Percentiles rank a stretch among this genome's conserved stretches.
Evolutionary conservation across 2,888 invertebrate genomes (phyloP).

Genomic region (Hanleya hanleyi): DNA sequence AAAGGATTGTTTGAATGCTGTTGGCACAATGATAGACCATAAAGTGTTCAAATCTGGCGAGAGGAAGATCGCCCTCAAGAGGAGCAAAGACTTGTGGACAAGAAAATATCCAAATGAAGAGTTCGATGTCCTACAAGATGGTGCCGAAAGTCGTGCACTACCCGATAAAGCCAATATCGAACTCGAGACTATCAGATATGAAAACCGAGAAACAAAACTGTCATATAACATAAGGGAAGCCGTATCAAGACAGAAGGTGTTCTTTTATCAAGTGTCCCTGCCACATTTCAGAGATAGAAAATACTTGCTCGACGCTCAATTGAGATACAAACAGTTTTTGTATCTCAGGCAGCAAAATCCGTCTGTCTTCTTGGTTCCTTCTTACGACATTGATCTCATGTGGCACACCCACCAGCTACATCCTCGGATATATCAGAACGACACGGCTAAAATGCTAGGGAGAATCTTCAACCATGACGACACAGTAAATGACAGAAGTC

Average conservation of each 20-base stretch:
- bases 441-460: constrained; percentile 45
- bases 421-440: constrained; percentile 43
- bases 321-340: constrained; percentile 67
- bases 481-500: constrained; percentile 67
- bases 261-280: constrained; percentile 73
- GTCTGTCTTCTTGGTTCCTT: constrained; percentile 72
- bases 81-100: constrained; percentile 34
- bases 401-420: constrained; percentile 74
- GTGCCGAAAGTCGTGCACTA: not conserved
- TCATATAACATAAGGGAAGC: constrained; percentile 71
- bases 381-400: constrained; percentile 73
- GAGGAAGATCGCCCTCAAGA: constrained; percentile 21
- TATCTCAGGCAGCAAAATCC: constrained; percentile 70
- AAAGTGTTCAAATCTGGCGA: constrained; percentile 50
- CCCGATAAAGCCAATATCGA: not conserved
- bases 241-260: constrained; percentile 69
- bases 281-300: constrained; percentile 72
- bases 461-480: constrained; percentile 73
- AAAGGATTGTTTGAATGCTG: constrained; percentile 40
- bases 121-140: constrained; percentile 37
- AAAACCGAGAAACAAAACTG: constrained; percentile 47
- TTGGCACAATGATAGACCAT: constrained; percentile 66
- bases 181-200: not conserved
- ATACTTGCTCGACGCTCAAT: constrained; percentile 69
- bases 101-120: constrained; percentile 33